Percentiles rank a stretch among this genome's conserved stretches.
These are phyloP conservation scores for Tetramorium bicarinatum DNA, from an alignment of 2,888 invertebrate genomes.

Conservation along the genomic window DNA sequence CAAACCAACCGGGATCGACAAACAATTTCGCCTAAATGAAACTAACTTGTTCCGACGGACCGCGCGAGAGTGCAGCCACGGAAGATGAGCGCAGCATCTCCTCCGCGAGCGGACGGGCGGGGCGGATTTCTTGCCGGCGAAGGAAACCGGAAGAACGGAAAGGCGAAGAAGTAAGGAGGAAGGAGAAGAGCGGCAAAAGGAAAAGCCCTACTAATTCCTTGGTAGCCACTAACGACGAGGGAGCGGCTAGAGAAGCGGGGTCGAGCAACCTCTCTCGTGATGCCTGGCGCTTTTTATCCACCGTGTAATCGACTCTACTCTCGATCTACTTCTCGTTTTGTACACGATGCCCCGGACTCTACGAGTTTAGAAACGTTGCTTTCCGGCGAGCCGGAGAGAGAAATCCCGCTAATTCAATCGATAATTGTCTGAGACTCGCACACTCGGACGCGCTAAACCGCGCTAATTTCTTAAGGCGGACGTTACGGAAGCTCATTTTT, in stretches of 20 bases:
- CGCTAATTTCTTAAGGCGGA: conserved; percentile 23
- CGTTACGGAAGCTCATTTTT: conserved; percentile 16
- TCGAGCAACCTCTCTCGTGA: conserved; percentile 5
- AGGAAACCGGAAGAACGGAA: conserved; percentile 22
- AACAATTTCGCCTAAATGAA: conserved; percentile 74
- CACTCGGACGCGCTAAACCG: conserved; percentile 20
- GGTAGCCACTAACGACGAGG: conserved; percentile 47
- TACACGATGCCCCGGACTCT: conserved; percentile 40
- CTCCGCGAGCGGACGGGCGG: conserved; percentile 20
- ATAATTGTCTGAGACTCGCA: conserved; percentile 39
- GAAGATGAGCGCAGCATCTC: conserved; percentile 52
- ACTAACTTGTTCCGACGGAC: conserved; percentile 61
- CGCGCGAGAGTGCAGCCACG: conserved; percentile 4
- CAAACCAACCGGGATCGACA: conserved; percentile 73
- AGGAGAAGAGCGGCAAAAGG: conserved; percentile 16
- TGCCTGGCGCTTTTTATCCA: conserved; percentile 37
- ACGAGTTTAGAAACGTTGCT: conserved; percentile 50
- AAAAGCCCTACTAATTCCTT: conserved; percentile 43
- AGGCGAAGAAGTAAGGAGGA: background rate
- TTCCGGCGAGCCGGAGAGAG: conserved; percentile 15
- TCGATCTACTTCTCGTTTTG: conserved; percentile 37
- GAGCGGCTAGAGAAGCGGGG: conserved; percentile 15
- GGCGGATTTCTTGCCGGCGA: conserved; percentile 6
- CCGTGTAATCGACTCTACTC: conserved; percentile 60
- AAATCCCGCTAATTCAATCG: conserved; percentile 50